Conservation (phyloP, 1,140 invertebrate genomes). For the Orchesella cincta region DNA sequence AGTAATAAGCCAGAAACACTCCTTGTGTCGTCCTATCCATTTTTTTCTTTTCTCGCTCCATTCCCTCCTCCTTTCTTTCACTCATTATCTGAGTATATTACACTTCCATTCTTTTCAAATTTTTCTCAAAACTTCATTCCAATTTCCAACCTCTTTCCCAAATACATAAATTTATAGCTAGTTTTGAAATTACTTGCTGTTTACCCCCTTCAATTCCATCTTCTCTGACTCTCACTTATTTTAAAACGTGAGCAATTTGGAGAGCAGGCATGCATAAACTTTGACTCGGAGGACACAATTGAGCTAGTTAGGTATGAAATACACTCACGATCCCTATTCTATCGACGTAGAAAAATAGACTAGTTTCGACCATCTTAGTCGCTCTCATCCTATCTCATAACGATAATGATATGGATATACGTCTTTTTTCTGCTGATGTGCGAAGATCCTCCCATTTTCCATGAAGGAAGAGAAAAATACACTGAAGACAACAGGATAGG, state of each 20-base stretch:
- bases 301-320: not conserved
- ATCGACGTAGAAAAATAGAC: no score
- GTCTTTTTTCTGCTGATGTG: constrained; percentile 12
- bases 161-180: no score
- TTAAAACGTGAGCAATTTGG: constrained; percentile 12
- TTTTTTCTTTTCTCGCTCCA: no score
- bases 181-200: not conserved
- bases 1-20: no score
- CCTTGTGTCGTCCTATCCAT: no score
- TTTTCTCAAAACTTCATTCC: no score
- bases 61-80: no score
- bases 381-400: no score
- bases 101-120: no score
- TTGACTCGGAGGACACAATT: not conserved
- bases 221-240: not conserved
- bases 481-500: not conserved
- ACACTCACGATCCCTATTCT: not conserved
- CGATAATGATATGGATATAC: not conserved
- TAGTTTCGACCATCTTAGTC: no score
- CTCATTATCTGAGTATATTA: no score
- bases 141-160: no score
- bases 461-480: not conserved
- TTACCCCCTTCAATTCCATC: not conserved
- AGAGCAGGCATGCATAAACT: constrained; percentile 1
- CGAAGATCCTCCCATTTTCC: constrained; percentile 8